Percentiles rank a stretch among this genome's conserved stretches.
Conservation (phyloP, 2,888 invertebrate species). For the Caenorhabditis sp. region DNA sequence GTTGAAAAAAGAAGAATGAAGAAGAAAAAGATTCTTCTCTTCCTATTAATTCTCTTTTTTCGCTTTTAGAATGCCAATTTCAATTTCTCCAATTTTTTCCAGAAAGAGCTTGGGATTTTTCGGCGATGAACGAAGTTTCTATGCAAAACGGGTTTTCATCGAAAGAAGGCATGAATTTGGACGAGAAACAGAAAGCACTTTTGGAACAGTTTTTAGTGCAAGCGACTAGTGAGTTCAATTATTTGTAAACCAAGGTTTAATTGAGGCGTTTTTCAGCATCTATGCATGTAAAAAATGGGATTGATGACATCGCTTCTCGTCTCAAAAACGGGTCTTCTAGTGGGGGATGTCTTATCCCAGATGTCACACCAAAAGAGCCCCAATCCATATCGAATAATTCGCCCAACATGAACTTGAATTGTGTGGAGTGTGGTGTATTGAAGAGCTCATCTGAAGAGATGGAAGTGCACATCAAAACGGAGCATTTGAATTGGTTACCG, state of each 20-base stretch:
- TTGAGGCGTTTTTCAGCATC: no score
- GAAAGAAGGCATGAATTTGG: neutral
- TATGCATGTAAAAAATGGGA: constrained; percentile 22
- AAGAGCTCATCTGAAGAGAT: constrained; percentile 66
- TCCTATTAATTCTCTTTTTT: neutral
- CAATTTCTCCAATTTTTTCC: neutral
- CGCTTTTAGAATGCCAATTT: neutral
- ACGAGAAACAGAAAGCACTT: neutral
- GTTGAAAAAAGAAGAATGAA: neutral
- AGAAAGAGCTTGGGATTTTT: no score
- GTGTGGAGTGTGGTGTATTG: constrained; percentile 64
- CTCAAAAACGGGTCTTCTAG: constrained; percentile 34
- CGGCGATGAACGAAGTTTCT: neutral
- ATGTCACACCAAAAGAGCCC: constrained; percentile 17
- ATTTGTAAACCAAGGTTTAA: no score
- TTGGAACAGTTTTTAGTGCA: constrained; percentile 2
- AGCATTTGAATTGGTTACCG: constrained; percentile 69
- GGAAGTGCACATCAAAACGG: constrained; percentile 65
- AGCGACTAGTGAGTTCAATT: neutral
- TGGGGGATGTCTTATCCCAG: constrained; percentile 8
- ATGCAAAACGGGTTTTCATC: neutral
- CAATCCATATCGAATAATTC: constrained; percentile 47
- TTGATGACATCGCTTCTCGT: constrained; percentile 49
- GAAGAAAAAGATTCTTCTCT: constrained; percentile 1
- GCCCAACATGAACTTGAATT: constrained; percentile 59